These are phyloP conservation scores for Hyposoter didymator DNA, from an alignment of 2,888 invertebrate genomes.

Conservation along the genomic window DNA sequence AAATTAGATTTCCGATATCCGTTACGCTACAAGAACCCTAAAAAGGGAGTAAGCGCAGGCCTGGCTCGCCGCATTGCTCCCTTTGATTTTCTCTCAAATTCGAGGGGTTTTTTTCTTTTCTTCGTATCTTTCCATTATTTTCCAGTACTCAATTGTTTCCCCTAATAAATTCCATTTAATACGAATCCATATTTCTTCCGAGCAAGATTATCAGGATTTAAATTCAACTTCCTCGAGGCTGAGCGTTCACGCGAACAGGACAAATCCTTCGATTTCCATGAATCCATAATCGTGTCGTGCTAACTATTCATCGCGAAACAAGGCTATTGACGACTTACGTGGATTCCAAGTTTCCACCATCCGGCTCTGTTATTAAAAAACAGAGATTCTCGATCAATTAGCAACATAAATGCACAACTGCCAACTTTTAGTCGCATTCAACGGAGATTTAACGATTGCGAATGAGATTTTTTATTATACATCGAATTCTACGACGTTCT, in stretches of 20 bases:
- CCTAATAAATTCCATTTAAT: conserved; percentile 20
- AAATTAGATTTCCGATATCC: conserved; percentile 80
- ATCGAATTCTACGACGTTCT: conserved; percentile 42
- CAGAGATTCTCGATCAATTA: conserved; percentile 32
- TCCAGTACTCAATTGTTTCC: conserved; percentile 40
- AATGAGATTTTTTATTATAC: not conserved
- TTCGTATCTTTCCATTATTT: conserved; percentile 45
- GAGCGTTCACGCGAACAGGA: not conserved
- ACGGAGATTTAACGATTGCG: conserved; percentile 17
- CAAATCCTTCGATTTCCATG: not conserved
- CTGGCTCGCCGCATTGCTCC: conserved; percentile 70
- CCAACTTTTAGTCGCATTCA: conserved; percentile 35
- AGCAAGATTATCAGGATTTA: not conserved
- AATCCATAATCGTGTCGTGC: no score
- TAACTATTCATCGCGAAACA: no score
- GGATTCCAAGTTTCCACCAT: not conserved
- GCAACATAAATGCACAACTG: conserved; percentile 50
- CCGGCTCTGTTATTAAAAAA: not conserved
- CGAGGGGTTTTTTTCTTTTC: conserved; percentile 50
- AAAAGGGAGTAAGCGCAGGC: conserved; percentile 78
- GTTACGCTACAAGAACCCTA: conserved; percentile 73
- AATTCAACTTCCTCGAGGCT: not conserved
- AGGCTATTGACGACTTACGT: no score
- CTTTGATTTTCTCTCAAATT: conserved; percentile 48
- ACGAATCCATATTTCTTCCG: not conserved